Evolutionary conservation across 2,888 invertebrate species (phyloP), one percentile per base, ranked within the genome.

Genomic region (Sinodicranocentrus sp.): DNA sequence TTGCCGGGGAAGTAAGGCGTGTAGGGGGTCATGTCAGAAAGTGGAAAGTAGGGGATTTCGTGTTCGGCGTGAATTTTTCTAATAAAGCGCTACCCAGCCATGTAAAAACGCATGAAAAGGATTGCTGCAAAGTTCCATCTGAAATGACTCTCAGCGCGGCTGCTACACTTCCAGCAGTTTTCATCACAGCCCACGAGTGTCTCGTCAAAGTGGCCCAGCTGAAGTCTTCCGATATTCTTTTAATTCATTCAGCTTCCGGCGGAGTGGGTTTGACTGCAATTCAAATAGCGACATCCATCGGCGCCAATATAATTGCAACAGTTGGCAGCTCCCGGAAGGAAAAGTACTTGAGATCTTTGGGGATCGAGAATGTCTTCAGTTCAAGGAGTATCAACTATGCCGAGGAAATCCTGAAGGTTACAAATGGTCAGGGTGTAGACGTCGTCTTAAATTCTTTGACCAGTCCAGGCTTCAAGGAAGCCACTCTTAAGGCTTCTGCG

Each of bases 391-490:
- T 23, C 0, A 8, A 28, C 13, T 68, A 68, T 39, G 13, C 23
- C 6, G 5, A 43, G 25, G 44, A 44, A 2, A 25, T 48, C 23
- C 0, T 43, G 23, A 8, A n/a, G 13, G 48, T 13, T 15, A 54
- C 54, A 13, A 15, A 3, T 6, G 54, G 54, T 19, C 6, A 13
- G 3, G 54, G 54, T 3, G 54, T 54, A 3, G 15, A 3, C 21
- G 54, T 54, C 13, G 54, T 54, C 17, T 15, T 54, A 13, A 54
- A 54, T 13, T 54, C 54, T 3, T 15, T 54, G 17, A 54, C 54
- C 10, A 68, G 80, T n/a, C 65, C 75, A 2, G 76, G 80, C 23
- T 84, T 85, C 19, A 85, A 85, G 59, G 85, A 85, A 39, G 77
- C 82, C 2, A 39, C 85, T 1, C 67, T 85, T 0, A 21, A 39